Evolutionary conservation across 2,888 invertebrate species (phyloP), one percentile per base, ranked within the genome.

Genomic region (Epinotia nisella): DNA sequence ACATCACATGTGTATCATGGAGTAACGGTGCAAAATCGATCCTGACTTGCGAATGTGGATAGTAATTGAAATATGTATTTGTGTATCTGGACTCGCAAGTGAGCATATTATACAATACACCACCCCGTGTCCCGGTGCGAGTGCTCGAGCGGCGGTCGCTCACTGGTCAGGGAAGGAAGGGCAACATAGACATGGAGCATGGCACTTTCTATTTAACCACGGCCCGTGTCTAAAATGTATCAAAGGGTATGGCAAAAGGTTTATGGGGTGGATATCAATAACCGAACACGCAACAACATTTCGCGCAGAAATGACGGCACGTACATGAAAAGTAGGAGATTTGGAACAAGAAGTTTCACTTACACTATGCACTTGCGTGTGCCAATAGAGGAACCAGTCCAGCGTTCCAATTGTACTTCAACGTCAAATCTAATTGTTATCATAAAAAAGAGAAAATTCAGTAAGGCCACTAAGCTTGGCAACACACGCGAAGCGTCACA

Each of bases 1-100:
- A 80, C 80, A 80, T 81, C 81, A 79, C 78, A 77, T 89, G 89
- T 91, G 87, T 91, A 83, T 83, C 85, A 90, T 91, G 93, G 91
- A 93, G 92, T 92, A 90, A 93, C 94, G 95, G 95, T 95, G 95
- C 95, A 95, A 95, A 95, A 95, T 95, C 95, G 94, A 93, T 92
- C 91, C 87, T 87, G 86, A 89, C 87, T 90, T 90, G 90, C 89
- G 88, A 84, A 85, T 90, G 88, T 89, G 79, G 82, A 79, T 82
- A 79, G 81, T 82, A 82, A 82, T 79, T 83, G 79, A 80, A 83
- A 83, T 85, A 80, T 82, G 84, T 86, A 82, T 84, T 85, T 89
- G 81, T 87, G 84, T 87, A 76, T 84, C 83, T 68, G 85, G 87
- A 86, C 82, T 84, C 85, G 87, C 86, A 86, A 87, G 87, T 88